A percentile compares a stretch with the other conserved stretches of the same genome.
phyloP scores from a whole-genome alignment of 2,113 vertebrate species.

The Macroglossus sobrinus region DNA sequence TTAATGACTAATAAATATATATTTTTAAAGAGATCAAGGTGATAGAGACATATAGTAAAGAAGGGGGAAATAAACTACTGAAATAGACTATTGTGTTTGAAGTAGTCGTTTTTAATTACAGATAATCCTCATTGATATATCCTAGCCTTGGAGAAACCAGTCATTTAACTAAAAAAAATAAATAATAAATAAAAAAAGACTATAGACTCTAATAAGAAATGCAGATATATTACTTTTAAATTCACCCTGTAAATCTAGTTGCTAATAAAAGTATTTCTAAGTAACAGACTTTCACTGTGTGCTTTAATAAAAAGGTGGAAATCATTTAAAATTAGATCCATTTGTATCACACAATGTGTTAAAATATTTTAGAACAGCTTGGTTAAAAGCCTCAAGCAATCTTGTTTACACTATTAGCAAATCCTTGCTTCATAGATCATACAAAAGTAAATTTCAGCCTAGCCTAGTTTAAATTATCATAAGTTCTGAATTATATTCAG shows the following conservation, averaged over 20 bases:
- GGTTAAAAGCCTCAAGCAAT: slow-evolving; percentile 74
- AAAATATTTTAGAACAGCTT: slow-evolving; percentile 73
- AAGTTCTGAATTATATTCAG: slow-evolving; percentile 76
- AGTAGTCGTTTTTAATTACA: slow-evolving; percentile 36
- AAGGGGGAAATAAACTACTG: background rate
- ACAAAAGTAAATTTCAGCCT: slow-evolving; percentile 76
- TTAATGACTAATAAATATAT: background rate
- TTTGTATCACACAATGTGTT: slow-evolving; percentile 67
- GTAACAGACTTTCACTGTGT: slow-evolving; percentile 20
- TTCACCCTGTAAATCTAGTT: slow-evolving; percentile 29
- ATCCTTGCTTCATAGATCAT: slow-evolving; percentile 73
- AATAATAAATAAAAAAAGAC: background rate
- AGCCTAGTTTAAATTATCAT: slow-evolving; percentile 71
- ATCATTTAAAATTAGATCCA: slow-evolving; percentile 59
- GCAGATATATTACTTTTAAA: slow-evolving; percentile 42
- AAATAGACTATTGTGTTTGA: background rate
- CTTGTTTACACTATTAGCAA: slow-evolving; percentile 76
- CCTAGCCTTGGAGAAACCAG: slow-evolving; percentile 3
- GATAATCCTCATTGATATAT: background rate
- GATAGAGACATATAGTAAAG: background rate
- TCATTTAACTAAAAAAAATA: slow-evolving; percentile 13
- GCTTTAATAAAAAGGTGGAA: slow-evolving; percentile 61
- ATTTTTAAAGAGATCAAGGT: slow-evolving; percentile 29
- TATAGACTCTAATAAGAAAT: slow-evolving; percentile 21
- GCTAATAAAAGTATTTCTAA: slow-evolving; percentile 55